Conservation (phyloP, 2,797 vertebrate species). For the Merluccius polli region DNA sequence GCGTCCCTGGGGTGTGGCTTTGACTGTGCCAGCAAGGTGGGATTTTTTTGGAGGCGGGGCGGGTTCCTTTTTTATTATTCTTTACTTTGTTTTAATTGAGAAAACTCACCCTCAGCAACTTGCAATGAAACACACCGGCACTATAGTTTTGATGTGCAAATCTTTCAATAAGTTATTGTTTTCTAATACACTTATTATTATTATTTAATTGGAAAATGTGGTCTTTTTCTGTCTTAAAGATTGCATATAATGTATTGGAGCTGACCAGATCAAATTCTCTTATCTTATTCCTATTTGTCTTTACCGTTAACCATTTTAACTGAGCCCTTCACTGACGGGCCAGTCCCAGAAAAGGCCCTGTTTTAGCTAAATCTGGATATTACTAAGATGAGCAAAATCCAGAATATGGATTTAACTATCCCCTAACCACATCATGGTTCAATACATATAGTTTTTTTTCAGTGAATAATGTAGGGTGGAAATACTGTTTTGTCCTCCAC, state of each 20-base stretch:
- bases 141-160: no score
- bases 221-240: background rate
- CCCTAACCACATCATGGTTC: background rate
- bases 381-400: background rate
- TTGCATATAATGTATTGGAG: background rate
- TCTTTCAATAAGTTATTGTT: background rate
- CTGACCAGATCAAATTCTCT: background rate
- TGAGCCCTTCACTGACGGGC: no score
- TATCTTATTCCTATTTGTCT: no score
- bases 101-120: background rate
- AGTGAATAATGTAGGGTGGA: constrained; percentile 21
- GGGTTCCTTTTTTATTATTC: no score
- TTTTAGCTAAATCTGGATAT: background rate
- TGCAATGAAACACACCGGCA: background rate
- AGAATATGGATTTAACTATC: no score
- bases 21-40: constrained; percentile 97
- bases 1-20: constrained; percentile 89
- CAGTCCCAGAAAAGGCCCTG: no score
- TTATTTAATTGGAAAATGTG: no score
- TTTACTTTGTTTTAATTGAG: background rate
- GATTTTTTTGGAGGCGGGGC: constrained; percentile 14
- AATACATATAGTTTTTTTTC: background rate
- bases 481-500: constrained; percentile 2
- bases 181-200: background rate
- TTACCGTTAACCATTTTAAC: background rate